Conservation (phyloP, 2,888 invertebrate genomes). For the Xestia xanthographa region DNA sequence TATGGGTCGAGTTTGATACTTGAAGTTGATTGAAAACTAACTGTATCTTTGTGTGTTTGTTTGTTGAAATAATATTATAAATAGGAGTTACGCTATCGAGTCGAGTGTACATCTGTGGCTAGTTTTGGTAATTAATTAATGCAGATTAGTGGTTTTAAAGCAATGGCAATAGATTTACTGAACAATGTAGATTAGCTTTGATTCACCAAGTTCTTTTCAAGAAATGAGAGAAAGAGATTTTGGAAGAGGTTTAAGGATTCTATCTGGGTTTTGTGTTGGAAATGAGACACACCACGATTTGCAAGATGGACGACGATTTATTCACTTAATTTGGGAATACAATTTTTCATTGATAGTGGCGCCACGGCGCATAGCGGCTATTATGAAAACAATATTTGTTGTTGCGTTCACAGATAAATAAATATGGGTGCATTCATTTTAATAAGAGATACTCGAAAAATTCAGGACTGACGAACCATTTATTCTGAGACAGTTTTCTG, state of each 20-base stretch:
- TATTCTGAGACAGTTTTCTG: neutral
- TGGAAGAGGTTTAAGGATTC: too few species aligned
- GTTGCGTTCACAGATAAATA: too few species aligned
- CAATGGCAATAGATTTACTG: neutral
- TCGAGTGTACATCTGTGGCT: conserved; percentile 83
- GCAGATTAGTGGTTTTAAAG: conserved; percentile 21
- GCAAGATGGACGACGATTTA: too few species aligned
- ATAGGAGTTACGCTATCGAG: conserved; percentile 77
- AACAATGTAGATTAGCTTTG: neutral
- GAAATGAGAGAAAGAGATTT: neutral
- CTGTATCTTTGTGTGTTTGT: conserved; percentile 84
- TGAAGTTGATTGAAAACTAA: conserved; percentile 88
- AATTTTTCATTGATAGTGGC: too few species aligned
- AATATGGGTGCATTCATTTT: too few species aligned
- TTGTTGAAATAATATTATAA: conserved; percentile 85
- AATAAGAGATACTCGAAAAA: too few species aligned
- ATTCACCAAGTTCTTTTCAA: neutral
- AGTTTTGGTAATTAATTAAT: conserved; percentile 51
- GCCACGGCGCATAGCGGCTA: too few species aligned
- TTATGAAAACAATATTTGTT: too few species aligned
- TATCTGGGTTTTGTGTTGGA: too few species aligned
- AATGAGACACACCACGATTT: too few species aligned
- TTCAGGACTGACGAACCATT: neutral
- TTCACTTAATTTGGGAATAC: too few species aligned
- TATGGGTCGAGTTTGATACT: conserved; percentile 72